Conservation (phyloP, 2,113 vertebrate species). For the Herpailurus yagouaroundi region DNA sequence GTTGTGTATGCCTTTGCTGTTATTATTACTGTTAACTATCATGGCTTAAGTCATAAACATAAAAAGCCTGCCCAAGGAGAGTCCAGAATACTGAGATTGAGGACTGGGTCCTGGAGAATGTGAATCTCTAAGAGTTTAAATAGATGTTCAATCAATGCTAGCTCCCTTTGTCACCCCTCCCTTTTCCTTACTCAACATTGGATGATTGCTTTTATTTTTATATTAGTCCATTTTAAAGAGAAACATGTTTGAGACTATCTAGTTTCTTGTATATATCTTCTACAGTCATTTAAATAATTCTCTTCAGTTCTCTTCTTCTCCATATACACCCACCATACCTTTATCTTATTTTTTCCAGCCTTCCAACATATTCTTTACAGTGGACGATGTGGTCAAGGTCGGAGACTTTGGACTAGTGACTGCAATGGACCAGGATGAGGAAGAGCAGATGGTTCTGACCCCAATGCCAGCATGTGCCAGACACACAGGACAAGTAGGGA, state of each 20-base stretch:
- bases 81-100: neutral
- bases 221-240: neutral
- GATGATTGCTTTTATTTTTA: constrained; percentile 27
- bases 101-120: neutral
- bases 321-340: neutral
- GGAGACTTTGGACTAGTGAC: constrained; percentile 98
- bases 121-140: neutral
- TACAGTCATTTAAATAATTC: neutral
- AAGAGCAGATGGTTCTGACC: constrained; percentile 90
- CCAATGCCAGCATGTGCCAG: constrained; percentile 95
- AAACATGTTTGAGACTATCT: neutral
- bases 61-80: neutral
- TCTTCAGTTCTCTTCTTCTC: neutral
- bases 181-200: neutral
- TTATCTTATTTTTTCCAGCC: constrained; percentile 87
- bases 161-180: neutral
- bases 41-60: neutral
- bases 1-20: neutral
- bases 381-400: constrained; percentile 98
- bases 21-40: neutral
- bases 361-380: constrained; percentile 99
- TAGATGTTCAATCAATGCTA: neutral
- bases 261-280: neutral
- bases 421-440: constrained; percentile 99
- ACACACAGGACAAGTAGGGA: constrained; percentile 98